Evolutionary conservation across 2,797 vertebrate genomes (phyloP), one percentile per base, ranked within the genome.

Genomic region (Chelmon rostratus): DNA sequence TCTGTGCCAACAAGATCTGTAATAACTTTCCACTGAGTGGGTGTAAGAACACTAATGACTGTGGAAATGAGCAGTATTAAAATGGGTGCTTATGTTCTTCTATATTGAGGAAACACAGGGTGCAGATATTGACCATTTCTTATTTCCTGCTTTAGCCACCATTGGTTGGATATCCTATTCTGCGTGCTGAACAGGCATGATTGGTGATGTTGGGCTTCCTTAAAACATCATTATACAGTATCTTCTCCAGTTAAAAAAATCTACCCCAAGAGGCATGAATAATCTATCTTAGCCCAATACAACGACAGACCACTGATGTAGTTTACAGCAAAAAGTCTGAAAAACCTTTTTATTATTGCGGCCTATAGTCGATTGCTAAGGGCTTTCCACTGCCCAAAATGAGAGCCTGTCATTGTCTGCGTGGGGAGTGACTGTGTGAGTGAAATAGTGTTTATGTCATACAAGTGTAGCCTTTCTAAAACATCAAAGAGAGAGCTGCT

Each of bases 401-500:
- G 2, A 28, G 4, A 37, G 31, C 13, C 19, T 19, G n/a, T 38
- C 4, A 23, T 66, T 40, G 21, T n/a, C 58, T 25, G 16, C 31
- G 2, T 40, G 3, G 6, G 23, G 23, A 23, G 9, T 37, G 16
- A 33, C 21, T 65, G 21, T 7, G 3, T 38, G 58, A 66, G 46
- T 76, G 50, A 81, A 68, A 73, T 13, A 16, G n/a, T 63, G 66
- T 78, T 70, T 49, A 40, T 75, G 84, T 84, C 54, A 46, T 65
- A 53, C 33, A 76, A 66, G 56, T 69, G 73, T 66, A 68, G 64
- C 31, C 46, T 75, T 73, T 79, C 71, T 65, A 67, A 88, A 88
- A 85, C 82, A 78, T 72, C 42, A 84, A 35, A 79, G 35, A 49
- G 47, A 78, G 84, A 76, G 54, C 78, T 68, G 42, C 49, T 82